Conservation (phyloP, 2,888 invertebrate genomes). For the Patella depressa region DNA sequence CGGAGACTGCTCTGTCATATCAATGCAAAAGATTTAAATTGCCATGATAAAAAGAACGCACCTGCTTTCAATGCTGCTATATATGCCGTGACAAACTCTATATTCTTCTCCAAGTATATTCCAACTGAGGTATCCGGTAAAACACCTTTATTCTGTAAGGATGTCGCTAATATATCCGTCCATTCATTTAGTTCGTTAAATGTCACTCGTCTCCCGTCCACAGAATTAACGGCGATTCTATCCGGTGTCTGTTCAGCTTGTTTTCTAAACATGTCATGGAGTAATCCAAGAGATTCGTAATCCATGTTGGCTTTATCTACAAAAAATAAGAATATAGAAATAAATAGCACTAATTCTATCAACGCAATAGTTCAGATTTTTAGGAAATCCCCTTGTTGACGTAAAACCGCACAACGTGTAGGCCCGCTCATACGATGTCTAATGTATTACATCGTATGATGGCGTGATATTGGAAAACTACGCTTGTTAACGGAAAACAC, state of each 20-base stretch:
- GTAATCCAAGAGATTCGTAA: slow-evolving; percentile 57
- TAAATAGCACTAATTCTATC: too few relatives aligned
- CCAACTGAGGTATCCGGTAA: slow-evolving; percentile 65
- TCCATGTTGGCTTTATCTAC: slow-evolving; percentile 26
- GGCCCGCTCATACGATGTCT: too few relatives aligned
- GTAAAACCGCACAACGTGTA: too few relatives aligned
- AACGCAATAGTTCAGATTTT: too few relatives aligned
- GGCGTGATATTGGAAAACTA: too few relatives aligned
- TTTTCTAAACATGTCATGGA: slow-evolving; percentile 65
- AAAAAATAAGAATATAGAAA: too few relatives aligned
- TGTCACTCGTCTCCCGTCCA: slow-evolving; percentile 52
- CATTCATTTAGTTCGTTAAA: slow-evolving; percentile 59
- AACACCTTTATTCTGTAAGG: slow-evolving; percentile 59
- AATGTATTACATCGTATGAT: too few relatives aligned
- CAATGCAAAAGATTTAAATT: background rate
- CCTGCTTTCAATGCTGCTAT: slow-evolving; percentile 71
- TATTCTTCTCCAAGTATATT: slow-evolving; percentile 69
- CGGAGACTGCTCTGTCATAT: too few relatives aligned
- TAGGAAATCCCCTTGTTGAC: too few relatives aligned
- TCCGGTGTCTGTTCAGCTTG: slow-evolving; percentile 63
- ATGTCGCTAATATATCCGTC: slow-evolving; percentile 62
- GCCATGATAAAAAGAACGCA: slow-evolving; percentile 34
- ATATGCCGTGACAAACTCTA: slow-evolving; percentile 68
- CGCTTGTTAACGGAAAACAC: too few relatives aligned
- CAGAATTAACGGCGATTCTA: slow-evolving; percentile 49